Base-by-base conservation (phyloP, 2,113 vertebrate genomes). In the Agapornis roseicollis region DNA sequence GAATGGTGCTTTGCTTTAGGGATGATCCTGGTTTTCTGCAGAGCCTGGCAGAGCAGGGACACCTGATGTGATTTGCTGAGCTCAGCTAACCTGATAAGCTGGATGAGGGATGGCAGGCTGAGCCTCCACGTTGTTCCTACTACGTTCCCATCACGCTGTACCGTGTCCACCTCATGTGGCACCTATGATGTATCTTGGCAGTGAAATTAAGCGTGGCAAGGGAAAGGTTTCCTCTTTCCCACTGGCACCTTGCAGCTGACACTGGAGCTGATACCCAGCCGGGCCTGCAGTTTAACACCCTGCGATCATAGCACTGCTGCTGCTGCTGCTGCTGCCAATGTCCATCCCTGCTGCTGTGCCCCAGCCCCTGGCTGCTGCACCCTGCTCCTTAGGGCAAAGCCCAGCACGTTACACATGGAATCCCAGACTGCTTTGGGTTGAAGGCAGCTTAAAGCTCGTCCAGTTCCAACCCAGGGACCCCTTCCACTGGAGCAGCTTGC, bases 261-360 rank as follows among this genome's bases (percentile, higher is more conserved):
- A 0, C 61, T 6, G 42, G 11, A 2, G 68, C 33, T 18, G 79
- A 5, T 33, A 13, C 1, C 70, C 8, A 13, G 56, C 31, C 13
- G 46, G 74, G 17, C 5, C 52, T 37, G 8, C 17, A 46, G 0
- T n/a, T 42, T 25, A 19, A 22, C 11, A 58, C 33, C n/a, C 33
- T 4, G 53, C 6, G 46, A 10, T 24, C 1, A 9, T 16, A 8
- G 42, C 53, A 39, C 15, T 1, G 3, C 17, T 22, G 44, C 50
- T 22, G 44, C 50, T 23, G 33, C 35, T 4, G 2, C 35, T 4
- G 2, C 63, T 2, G 3, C n/a, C n/a, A n/a, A 18, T 2, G 8
- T 2, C 17, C 79, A 1, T 41, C 39, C 23, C 65, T 19, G 19
- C 56, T 44, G 27, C 85, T 42, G 41, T 9, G 29, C 42, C 44